Evolutionary conservation across 1,140 invertebrate genomes (phyloP), one percentile per base, ranked within the genome.

Genomic region (Odontomachus brunneus): DNA sequence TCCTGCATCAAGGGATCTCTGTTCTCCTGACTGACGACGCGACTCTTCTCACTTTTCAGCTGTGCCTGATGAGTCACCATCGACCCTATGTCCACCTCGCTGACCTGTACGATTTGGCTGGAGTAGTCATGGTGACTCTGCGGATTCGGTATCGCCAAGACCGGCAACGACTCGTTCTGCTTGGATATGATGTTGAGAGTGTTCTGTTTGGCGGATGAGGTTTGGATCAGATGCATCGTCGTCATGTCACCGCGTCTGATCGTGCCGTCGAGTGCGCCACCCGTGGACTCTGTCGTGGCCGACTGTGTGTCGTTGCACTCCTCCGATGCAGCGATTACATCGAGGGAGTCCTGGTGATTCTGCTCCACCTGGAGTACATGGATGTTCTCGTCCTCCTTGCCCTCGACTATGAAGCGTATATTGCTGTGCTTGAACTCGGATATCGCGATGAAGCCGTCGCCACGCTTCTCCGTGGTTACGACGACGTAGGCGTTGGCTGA

Each of bases 111-210:
- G n/a, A 92, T 91, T 85, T 93, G 89, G 86, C 90, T 92, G 63
- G 92, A 91, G 82, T 90, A 93, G 81, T 89, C 84, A 3, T 92
- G 89, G 66, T 92, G 89, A 33, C 72, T 88, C 49, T 92, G 84
- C 12, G 91, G 87, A 90, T 93, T 93, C 5, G 90, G 89, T 75
- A 93, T 89, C 7, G 92, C 53, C 19, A 94, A 19, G 26, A 93
- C 90, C 1, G 93, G 92, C 17, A 91, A 84, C 9, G 86, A 88
- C 63, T 91, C 87, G 60, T 93, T 94, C 26, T 90, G 85, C 29
- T 93, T 93, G 2, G 93, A 92, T 74, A 93, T 92, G 24, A 93
- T 86, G 75, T 92, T 90, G 15, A 91, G 44, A 12, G 90, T 90
- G 38, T 57, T 82, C 22, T 88, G 74, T 62, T 90, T 91, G 9